phyloP scores from a whole-genome alignment of 2,888 invertebrate genomes.

The Pyrrhia umbra region DNA sequence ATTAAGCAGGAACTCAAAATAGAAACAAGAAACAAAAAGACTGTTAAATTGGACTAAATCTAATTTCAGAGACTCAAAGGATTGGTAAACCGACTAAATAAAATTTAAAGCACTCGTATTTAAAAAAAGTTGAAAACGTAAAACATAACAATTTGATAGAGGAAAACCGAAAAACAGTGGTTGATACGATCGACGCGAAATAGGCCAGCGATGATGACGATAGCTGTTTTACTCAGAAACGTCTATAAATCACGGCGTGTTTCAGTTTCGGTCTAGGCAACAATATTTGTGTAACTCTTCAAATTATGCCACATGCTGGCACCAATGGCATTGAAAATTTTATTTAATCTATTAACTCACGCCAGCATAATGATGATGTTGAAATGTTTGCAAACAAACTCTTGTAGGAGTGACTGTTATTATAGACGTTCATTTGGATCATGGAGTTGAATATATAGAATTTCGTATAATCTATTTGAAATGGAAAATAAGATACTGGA shows the following conservation, averaged over 20 bases:
- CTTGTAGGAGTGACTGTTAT: not conserved
- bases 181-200: constrained; percentile 41
- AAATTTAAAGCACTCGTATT: not conserved
- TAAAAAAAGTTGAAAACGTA: constrained; percentile 12
- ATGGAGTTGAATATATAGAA: too few relatives aligned
- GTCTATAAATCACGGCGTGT: constrained; percentile 47
- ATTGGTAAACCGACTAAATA: not conserved
- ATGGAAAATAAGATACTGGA: too few relatives aligned
- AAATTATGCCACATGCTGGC: constrained; percentile 43
- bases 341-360: constrained; percentile 53
- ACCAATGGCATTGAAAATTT: constrained; percentile 44
- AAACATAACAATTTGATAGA: constrained; percentile 32
- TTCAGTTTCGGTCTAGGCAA: constrained; percentile 40
- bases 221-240: constrained; percentile 53
- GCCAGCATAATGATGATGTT: constrained; percentile 16
- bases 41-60: constrained; percentile 8
- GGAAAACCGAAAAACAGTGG: constrained; percentile 45
- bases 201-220: constrained; percentile 56
- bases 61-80: constrained; percentile 20
- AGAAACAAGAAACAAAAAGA: not conserved
- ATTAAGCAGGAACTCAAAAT: constrained; percentile 1
- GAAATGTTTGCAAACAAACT: constrained; percentile 4
- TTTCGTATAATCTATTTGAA: not conserved
- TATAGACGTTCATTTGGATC: too few relatives aligned
- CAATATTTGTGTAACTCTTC: constrained; percentile 34